phyloP scores from a whole-genome alignment of 2,113 vertebrate genomes.

The Vulpes vulpes region DNA sequence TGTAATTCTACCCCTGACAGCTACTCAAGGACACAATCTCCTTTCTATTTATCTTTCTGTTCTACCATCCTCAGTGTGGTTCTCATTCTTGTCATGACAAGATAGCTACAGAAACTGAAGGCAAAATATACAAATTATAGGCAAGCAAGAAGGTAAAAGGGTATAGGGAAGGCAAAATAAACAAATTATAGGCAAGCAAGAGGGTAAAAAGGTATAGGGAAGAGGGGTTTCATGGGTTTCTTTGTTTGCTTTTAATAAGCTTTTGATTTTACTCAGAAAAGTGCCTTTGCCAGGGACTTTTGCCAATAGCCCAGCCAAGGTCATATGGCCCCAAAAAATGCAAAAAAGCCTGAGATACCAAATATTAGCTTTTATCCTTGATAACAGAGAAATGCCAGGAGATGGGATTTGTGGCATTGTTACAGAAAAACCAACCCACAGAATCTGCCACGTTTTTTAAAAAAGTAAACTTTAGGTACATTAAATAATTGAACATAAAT shows the following conservation, averaged over 20 bases:
- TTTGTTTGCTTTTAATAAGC: neutral
- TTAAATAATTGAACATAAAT: neutral
- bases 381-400: neutral
- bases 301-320: neutral
- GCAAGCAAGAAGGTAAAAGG: neutral
- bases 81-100: neutral
- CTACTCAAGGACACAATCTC: neutral
- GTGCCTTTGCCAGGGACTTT: neutral
- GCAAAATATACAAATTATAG: neutral
- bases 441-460: neutral
- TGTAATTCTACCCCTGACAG: neutral
- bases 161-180: neutral
- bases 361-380: neutral
- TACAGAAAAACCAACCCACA: neutral
- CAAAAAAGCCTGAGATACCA: neutral
- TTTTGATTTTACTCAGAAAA: neutral
- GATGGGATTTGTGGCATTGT: neutral
- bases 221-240: neutral
- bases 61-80: neutral
- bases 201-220: neutral
- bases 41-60: neutral
- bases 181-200: neutral
- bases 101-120: neutral
- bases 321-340: neutral
- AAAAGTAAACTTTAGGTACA: neutral